Evolutionary conservation across 2,113 vertebrate genomes (phyloP).

Genomic region (Notarius lentiginosus): DNA sequence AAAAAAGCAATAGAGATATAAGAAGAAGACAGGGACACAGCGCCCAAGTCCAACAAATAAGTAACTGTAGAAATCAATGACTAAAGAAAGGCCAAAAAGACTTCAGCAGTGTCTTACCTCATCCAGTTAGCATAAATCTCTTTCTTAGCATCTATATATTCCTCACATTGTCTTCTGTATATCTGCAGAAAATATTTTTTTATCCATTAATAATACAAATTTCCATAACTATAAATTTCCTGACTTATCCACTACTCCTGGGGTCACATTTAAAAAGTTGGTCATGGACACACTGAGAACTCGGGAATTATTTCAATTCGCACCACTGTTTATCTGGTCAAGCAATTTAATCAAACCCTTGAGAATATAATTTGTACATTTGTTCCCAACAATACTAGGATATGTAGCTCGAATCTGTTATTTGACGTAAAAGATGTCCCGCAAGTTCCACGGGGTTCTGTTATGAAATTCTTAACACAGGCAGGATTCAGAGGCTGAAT

Average conservation of each 20-base stretch:
- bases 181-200: constrained; percentile 2
- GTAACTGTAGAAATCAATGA: background rate
- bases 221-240: background rate
- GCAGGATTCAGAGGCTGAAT: no score
- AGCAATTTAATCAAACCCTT: background rate
- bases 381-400: background rate
- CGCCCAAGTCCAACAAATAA: background rate
- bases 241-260: background rate
- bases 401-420: background rate
- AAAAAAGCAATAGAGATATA: background rate
- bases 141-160: constrained; percentile 5
- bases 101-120: background rate
- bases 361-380: background rate
- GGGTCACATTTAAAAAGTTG: background rate
- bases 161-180: background rate
- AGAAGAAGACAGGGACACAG: background rate
- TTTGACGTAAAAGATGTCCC: background rate
- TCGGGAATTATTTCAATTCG: background rate
- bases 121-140: constrained; percentile 11
- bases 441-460: background rate
- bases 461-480: background rate
- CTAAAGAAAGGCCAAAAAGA: background rate
- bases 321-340: background rate
- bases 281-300: background rate
- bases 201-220: constrained; percentile 2